phyloP scores from a whole-genome alignment of 30 jellyfish, hydroid and myxozoan genomes.

The Aurelia coerulea region DNA sequence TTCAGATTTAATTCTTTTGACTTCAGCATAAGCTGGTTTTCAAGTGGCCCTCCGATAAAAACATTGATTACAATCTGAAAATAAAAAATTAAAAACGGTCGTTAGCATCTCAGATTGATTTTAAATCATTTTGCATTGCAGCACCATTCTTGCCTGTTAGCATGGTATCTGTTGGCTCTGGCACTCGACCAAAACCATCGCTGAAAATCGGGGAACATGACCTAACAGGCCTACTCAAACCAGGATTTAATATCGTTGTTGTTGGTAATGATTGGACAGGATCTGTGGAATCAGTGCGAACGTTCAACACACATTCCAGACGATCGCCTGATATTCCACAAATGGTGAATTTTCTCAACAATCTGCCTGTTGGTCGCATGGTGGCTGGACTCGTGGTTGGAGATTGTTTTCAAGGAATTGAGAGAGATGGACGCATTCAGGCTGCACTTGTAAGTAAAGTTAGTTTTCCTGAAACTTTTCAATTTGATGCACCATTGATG shows the following conservation, averaged over 20 bases:
- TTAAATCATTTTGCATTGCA: not conserved
- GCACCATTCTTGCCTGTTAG: constrained; percentile 51
- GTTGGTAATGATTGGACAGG: constrained; percentile 57
- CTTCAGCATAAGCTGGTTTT: too few relatives aligned
- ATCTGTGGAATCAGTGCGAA: constrained; percentile 9
- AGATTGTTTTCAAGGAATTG: constrained; percentile 42
- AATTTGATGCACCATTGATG: too few relatives aligned
- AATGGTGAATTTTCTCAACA: constrained; percentile 43
- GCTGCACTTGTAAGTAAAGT: constrained; percentile 26
- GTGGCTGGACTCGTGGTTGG: constrained; percentile 67
- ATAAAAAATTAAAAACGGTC: too few relatives aligned
- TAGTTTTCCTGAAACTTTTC: too few relatives aligned
- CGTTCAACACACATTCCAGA: constrained; percentile 26
- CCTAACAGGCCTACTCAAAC: not conserved
- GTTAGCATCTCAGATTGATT: too few relatives aligned
- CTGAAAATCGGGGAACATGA: not conserved
- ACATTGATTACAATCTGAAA: too few relatives aligned
- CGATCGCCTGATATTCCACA: constrained; percentile 20
- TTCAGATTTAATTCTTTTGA: too few relatives aligned
- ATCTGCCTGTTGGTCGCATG: constrained; percentile 54
- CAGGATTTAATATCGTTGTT: constrained; percentile 60
- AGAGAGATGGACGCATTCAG: not conserved
- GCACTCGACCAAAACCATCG: not conserved
- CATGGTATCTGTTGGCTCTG: constrained; percentile 46
- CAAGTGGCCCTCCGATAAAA: too few relatives aligned